Base-by-base conservation (phyloP, 1,140 invertebrate genomes). In the Musca domestica region DNA sequence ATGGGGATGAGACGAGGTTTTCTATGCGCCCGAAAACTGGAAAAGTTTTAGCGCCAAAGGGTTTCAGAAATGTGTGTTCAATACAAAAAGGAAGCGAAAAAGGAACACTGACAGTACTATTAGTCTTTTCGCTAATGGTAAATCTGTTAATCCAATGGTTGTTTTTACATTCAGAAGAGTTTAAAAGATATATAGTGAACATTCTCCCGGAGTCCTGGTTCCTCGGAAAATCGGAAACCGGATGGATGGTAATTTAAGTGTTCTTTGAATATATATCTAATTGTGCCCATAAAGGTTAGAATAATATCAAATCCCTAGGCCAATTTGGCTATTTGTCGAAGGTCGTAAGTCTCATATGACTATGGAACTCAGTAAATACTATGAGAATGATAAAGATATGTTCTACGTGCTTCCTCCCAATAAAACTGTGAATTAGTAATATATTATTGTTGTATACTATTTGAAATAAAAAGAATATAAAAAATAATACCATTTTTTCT, bases 1-100 rank as follows among this genome's bases (percentile, higher is more conserved):
- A 81, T 70, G 73, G 71, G 3, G 80, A 81, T 66, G 78, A 81
- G 71, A 80, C 69, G 47, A 75, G 76, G 9, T 73, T 81, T 74
- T 69, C 64, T 54, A 46, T 81, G 17, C 76, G 73, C 70, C 80
- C 76, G n/a, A 77, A 77, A 69, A 73, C 73, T 63, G 74, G 73
- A 22, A 68, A 70, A 68, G 71, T 83, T 14, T 52, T 83, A 10
- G 78, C 74, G 17, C 67, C 70, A 34, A 78, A 72, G 70, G 69
- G 72, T 3, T 72, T 67, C 23, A 74, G 71, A 72, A 77, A 81
- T 71, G 52, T n/a, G n/a, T n/a, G n/a, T n/a, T n/a, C n/a, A n/a
- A n/a, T n/a, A n/a, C n/a, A n/a, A n/a, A n/a, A n/a, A 27, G 72
- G 73, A 19, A 74, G 71, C 64, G 78, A 78, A 71, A 83, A 82